phyloP scores from a whole-genome alignment of 2,797 vertebrate genomes.

The Lacerta bilineata region DNA sequence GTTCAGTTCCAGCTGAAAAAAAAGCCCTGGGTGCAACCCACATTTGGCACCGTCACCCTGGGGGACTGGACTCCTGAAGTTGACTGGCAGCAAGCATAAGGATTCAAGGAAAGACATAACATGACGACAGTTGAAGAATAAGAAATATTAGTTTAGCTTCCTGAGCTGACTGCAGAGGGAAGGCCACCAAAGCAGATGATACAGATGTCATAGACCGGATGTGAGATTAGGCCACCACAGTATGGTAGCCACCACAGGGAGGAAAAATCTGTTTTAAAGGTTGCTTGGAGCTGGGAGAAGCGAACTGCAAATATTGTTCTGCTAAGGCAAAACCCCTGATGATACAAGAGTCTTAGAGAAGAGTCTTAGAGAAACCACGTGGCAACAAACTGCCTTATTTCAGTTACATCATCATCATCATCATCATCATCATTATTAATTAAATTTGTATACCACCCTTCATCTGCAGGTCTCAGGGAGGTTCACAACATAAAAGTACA shows the following conservation, averaged over 20 bases:
- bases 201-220: conserved; percentile 18
- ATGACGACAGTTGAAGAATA: background rate
- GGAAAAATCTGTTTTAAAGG: background rate
- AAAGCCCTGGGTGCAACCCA: too few species aligned
- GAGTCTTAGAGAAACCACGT: background rate
- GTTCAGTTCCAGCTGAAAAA: too few species aligned
- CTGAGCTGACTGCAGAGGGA: background rate
- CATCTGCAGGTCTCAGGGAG: too few species aligned
- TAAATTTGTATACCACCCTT: too few species aligned
- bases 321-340: background rate
- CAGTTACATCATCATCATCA: too few species aligned
- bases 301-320: background rate
- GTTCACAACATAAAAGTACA: too few species aligned
- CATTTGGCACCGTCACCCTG: background rate
- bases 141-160: background rate
- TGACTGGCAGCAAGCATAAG: background rate
- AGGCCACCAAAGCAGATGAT: conserved; percentile 10
- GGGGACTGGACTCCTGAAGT: background rate
- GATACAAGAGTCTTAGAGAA: background rate
- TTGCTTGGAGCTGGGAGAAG: background rate
- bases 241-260: background rate
- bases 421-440: too few species aligned
- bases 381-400: background rate
- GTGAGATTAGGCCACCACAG: conserved; percentile 9
- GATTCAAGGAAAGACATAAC: background rate